These are phyloP conservation scores for Orchesella cincta DNA, from an alignment of 1,140 invertebrate species.

Conservation along the genomic window DNA sequence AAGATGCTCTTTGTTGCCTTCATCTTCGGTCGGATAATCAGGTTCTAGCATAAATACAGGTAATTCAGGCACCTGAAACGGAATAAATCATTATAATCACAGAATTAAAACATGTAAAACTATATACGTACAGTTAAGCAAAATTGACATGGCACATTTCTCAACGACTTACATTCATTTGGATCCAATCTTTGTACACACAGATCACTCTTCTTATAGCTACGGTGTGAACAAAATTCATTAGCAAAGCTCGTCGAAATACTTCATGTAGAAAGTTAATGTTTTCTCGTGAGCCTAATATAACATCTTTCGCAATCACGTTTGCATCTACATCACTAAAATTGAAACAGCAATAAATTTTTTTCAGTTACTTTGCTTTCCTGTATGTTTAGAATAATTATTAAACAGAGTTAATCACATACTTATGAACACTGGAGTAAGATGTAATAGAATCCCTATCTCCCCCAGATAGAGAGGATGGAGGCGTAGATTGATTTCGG, in stretches of 20 bases:
- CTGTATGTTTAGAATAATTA: neutral
- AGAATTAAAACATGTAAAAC: neutral
- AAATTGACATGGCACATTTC: constrained; percentile 35
- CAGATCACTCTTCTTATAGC: constrained; percentile 85
- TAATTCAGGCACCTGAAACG: constrained; percentile 64
- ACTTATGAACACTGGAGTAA: constrained; percentile 43
- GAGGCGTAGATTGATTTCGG: constrained; percentile 44
- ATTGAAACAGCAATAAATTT: constrained; percentile 13
- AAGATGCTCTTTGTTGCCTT: neutral
- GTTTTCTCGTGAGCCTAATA: constrained; percentile 86
- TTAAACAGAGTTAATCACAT: constrained; percentile 26
- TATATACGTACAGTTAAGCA: constrained; percentile 7
- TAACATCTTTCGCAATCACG: constrained; percentile 69
- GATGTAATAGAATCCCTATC: constrained; percentile 48
- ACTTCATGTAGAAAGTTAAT: constrained; percentile 94
- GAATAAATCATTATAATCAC: neutral
- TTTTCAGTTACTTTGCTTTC: neutral
- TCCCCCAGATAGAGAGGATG: constrained; percentile 41
- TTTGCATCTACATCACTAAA: constrained; percentile 56
- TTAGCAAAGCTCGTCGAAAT: constrained; percentile 86
- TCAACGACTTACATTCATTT: constrained; percentile 70
- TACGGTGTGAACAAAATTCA: constrained; percentile 83
- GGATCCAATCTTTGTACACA: constrained; percentile 96
- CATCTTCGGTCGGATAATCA: constrained; percentile 58
- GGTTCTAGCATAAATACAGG: constrained; percentile 86